Evolutionary conservation across 2,797 vertebrate species (phyloP), one percentile per base, ranked within the genome.

Genomic region (Dendrocincla tyrannina): DNA sequence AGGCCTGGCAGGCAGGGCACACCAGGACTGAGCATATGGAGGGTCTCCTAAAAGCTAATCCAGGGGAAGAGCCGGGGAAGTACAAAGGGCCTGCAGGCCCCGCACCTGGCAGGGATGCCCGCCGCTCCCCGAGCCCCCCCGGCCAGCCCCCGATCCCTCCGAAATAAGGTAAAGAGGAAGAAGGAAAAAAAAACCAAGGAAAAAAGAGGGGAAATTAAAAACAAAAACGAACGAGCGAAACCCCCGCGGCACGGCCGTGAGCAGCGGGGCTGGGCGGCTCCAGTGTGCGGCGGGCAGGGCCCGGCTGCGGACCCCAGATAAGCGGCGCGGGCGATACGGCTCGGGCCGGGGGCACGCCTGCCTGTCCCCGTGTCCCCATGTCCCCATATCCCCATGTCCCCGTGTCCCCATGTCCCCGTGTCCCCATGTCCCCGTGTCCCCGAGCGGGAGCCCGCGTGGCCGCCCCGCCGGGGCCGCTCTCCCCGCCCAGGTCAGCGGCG

Each of bases 131-230:
- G 17, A 37, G 13, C 28, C 37, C 42, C 32, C 14, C 56, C 17
- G 7, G 35, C 58, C 47, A 46, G 7, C 37, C 56, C 33, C 11
- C 6, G 4, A 1, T 1, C 22, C 44, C 41, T 8, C 52, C 2
- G 5, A 42, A 75, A 47, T 0, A 28, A 5, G 19, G 14, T 11
- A 6, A 13, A 19, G 23, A 11, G 3, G 1, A 2, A 2, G 1
- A 13, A 13, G 24, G 33, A 30, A 18, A 12, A 24, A 35, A 7
- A 22, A 5, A 10, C 23, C n/a, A n/a, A 10, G 13, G 18, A 44
- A 44, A 20, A 44, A 44, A 13, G 13, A 32, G 5, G 5, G 32
- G 32, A 41, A 33, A 18, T 44, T 10, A 14, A 20, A 37, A 8
- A 22, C 3, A 12, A n/a, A 8, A 44, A 44, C 20, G 19, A n/a